Conservation (phyloP, 2,113 vertebrate genomes). For the Procavia capensis region DNA sequence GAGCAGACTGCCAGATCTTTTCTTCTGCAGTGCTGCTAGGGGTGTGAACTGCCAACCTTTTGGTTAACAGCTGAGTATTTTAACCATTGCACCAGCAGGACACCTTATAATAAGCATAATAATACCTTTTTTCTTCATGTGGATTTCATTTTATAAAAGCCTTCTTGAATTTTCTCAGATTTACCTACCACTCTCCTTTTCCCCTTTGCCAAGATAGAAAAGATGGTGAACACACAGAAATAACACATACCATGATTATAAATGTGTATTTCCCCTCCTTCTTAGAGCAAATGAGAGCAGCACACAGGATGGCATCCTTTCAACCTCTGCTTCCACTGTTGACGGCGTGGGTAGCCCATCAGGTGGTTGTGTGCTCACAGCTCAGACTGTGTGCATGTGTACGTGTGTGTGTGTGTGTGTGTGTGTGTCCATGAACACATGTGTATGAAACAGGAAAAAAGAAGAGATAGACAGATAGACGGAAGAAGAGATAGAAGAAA, state of each 20-base stretch:
- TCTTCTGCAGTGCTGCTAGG: too few relatives aligned
- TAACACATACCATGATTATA: background rate
- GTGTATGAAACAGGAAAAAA: background rate
- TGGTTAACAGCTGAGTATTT: too few relatives aligned
- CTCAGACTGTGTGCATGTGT: background rate
- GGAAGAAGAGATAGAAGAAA: too few relatives aligned
- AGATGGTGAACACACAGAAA: background rate
- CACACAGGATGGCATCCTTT: background rate
- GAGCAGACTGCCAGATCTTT: too few relatives aligned
- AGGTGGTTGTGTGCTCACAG: background rate
- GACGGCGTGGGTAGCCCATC: background rate
- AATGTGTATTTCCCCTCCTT: background rate
- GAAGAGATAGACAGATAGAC: background rate
- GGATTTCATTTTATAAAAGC: background rate
- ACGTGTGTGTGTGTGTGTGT: background rate
- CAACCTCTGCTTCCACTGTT: background rate
- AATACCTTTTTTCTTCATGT: background rate
- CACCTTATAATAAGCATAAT: background rate
- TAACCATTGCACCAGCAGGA: too few relatives aligned
- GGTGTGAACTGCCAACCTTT: too few relatives aligned
- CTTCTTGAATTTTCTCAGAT: background rate
- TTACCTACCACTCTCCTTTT: background rate
- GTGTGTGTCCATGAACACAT: too few relatives aligned
- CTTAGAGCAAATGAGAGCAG: background rate
- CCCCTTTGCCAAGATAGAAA: background rate